phyloP scores from a whole-genome alignment of 2,113 vertebrate species.

The Podilymbus podiceps region DNA sequence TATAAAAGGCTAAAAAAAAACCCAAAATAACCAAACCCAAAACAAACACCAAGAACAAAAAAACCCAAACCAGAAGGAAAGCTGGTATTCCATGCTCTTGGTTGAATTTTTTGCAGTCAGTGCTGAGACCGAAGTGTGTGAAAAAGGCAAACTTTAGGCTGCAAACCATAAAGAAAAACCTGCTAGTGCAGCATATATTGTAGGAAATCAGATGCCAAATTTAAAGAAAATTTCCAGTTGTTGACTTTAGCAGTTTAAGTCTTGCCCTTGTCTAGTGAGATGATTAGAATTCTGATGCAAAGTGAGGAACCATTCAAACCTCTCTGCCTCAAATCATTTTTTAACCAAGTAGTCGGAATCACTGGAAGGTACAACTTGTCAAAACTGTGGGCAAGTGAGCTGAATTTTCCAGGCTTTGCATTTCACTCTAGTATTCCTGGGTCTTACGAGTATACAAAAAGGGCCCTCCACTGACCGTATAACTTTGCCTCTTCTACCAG shows the following conservation, averaged over 20 bases:
- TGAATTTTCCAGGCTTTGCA: not conserved
- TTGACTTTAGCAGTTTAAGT: not conserved
- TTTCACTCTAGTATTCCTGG: not conserved
- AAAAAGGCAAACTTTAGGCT: not conserved
- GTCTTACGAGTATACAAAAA: not conserved
- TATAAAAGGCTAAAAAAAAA: not conserved
- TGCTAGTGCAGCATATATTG: not conserved
- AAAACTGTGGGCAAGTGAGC: not conserved
- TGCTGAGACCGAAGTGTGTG: rapidly evolving
- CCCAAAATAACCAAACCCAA: not conserved
- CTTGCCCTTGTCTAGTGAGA: not conserved
- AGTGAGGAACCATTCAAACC: not conserved
- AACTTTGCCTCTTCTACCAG: constrained; percentile 93
- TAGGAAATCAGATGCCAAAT: not conserved
- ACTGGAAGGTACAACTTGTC: not conserved
- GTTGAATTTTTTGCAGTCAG: not conserved
- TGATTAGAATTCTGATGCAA: not conserved
- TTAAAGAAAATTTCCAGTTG: not conserved
- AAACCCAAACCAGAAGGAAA: not conserved
- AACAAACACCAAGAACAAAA: not conserved
- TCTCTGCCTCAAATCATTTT: not conserved
- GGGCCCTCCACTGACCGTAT: constrained; percentile 78
- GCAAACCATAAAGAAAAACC: not conserved
- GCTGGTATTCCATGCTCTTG: not conserved
- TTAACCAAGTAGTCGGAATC: not conserved